Conservation (phyloP, 1,140 invertebrate genomes). For the Drosophila pseudoananassae region DNA sequence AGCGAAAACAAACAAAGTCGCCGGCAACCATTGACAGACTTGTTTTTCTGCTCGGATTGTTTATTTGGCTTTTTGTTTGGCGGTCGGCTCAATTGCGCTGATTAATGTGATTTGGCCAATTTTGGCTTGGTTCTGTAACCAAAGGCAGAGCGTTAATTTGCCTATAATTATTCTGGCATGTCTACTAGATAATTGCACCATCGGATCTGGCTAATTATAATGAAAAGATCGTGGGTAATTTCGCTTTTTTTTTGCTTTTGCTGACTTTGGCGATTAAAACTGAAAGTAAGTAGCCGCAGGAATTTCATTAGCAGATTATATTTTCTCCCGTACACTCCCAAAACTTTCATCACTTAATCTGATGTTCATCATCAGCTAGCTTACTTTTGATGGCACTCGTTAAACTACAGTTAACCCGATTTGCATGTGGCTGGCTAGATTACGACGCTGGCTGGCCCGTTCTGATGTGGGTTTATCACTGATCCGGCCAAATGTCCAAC, state of each 20-base stretch:
- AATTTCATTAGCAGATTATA: slow-evolving; percentile 41
- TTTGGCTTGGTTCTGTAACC: slow-evolving; percentile 53
- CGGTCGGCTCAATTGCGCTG: slow-evolving; percentile 51
- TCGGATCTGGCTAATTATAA: slow-evolving; percentile 31
- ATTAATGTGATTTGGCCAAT: slow-evolving; percentile 73
- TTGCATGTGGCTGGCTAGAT: slow-evolving; percentile 57
- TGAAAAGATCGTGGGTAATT: slow-evolving; percentile 35
- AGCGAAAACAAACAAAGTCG: slow-evolving; percentile 41
- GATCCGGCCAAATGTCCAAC: slow-evolving; percentile 31
- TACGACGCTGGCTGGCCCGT: slow-evolving; percentile 25
- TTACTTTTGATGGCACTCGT: slow-evolving; percentile 57
- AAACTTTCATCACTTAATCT: slow-evolving; percentile 48
- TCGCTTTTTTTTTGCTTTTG: slow-evolving; percentile 1
- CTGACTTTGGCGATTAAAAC: background rate
- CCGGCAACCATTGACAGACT: slow-evolving; percentile 58
- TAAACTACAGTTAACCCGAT: slow-evolving; percentile 71
- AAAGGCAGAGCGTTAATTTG: slow-evolving; percentile 67
- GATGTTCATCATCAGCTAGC: slow-evolving; percentile 34
- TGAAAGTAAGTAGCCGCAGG: slow-evolving; percentile 5
- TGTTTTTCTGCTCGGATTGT: slow-evolving; percentile 40
- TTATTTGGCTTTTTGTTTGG: slow-evolving; percentile 27
- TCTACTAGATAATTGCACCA: slow-evolving; percentile 47
- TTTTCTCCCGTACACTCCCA: slow-evolving; percentile 19
- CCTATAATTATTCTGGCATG: slow-evolving; percentile 61
- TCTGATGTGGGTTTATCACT: slow-evolving; percentile 32